Conservation (phyloP, 1,140 invertebrate genomes). For the Paramacrobiotus metropolitanus region DNA sequence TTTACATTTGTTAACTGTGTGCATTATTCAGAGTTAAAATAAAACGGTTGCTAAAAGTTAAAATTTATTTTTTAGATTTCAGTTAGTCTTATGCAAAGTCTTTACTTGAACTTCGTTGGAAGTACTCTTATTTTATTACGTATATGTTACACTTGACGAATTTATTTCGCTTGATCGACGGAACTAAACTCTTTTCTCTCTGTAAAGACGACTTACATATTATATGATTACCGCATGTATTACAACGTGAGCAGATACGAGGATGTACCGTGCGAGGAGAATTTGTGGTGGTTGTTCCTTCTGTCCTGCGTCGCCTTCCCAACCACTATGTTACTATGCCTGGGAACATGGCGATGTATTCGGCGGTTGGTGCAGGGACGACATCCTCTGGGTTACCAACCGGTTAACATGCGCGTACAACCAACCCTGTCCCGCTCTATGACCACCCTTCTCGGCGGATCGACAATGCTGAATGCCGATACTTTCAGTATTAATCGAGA, state of each 20-base stretch:
- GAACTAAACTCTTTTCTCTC: no score
- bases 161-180: no score
- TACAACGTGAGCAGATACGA: constrained; percentile 4
- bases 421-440: not conserved
- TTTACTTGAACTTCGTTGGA: no score
- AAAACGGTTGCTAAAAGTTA: no score
- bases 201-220: no score
- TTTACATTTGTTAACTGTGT: no score
- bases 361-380: not conserved
- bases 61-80: no score
- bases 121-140: no score
- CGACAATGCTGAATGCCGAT: not conserved
- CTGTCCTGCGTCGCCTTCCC: not conserved
- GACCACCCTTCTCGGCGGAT: not conserved
- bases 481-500: not conserved
- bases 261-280: not conserved
- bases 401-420: not conserved
- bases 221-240: no score
- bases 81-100: no score
- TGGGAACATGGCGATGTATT: not conserved
- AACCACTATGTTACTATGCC: not conserved
- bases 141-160: no score
- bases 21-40: no score
- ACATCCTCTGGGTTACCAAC: not conserved
- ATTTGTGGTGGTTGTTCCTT: not conserved